Conservation (phyloP, 2,888 invertebrate species). For the Schizaphis graminum region DNA sequence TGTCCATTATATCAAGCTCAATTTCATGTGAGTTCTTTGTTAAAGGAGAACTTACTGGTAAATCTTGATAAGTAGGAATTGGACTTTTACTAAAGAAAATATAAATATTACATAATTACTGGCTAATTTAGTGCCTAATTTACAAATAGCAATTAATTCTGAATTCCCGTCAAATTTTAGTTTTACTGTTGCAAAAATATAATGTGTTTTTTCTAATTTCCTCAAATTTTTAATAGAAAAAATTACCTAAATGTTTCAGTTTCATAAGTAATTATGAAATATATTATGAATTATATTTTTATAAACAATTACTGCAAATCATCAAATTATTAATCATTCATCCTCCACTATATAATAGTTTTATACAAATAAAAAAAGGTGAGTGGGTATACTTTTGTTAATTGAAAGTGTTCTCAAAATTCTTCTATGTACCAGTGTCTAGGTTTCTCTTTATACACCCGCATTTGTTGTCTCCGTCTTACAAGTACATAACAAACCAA, state of each 20-base stretch:
- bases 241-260: no score
- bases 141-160: not conserved
- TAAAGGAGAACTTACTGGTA: not conserved
- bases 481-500: no score
- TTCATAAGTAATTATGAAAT: no score
- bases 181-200: not conserved
- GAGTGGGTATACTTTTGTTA: not conserved
- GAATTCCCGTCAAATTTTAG: not conserved
- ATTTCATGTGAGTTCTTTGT: not conserved
- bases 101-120: not conserved
- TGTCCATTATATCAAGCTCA: not conserved
- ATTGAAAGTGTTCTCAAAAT: no score
- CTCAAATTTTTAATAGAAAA: not conserved
- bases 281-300: no score
- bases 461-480: no score
- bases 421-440: not conserved
- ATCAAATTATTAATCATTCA: no score
- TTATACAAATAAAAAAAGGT: no score
- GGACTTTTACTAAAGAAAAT: not conserved
- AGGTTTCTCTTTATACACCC: not conserved
- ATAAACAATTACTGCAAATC: no score
- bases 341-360: not conserved
- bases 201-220: not conserved
- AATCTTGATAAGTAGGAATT: not conserved
- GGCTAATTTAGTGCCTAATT: not conserved